Conservation (phyloP, 2,797 vertebrate species). For the Acanthiza pusilla region DNA sequence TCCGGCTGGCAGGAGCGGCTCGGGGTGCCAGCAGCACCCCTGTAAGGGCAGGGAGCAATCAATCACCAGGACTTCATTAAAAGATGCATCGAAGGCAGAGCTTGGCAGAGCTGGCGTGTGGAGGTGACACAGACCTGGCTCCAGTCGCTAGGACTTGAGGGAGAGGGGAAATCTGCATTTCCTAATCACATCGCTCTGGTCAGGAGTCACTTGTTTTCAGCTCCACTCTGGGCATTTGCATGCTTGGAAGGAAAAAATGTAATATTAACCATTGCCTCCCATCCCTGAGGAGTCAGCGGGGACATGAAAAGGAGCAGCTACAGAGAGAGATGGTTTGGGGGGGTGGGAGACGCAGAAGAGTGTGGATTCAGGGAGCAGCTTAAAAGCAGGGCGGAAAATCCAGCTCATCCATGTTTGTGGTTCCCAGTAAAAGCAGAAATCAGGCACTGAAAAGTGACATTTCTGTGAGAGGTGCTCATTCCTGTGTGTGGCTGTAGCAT, state of each 20-base stretch:
- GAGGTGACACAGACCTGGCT: not conserved
- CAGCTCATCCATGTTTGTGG: not conserved
- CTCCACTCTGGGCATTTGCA: not conserved
- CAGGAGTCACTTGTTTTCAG: not conserved
- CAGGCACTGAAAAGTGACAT: accelerated
- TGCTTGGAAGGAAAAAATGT: not conserved
- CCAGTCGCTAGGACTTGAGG: not conserved
- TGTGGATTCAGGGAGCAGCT: not conserved
- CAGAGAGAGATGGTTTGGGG: not conserved
- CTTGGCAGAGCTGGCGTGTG: not conserved
- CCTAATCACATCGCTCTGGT: not conserved
- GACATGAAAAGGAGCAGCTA: not conserved
- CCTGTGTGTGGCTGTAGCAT: accelerated
- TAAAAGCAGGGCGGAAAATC: not conserved
- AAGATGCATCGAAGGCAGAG: not conserved
- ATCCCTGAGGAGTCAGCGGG: not conserved
- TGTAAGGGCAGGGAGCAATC: not conserved
- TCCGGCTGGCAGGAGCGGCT: not conserved
- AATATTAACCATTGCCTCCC: not conserved
- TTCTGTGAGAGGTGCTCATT: not conserved
- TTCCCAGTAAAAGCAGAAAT: not conserved
- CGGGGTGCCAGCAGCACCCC: not conserved
- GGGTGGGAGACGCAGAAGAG: not conserved
- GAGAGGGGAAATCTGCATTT: slow-evolving; percentile 7
- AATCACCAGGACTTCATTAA: not conserved